These are phyloP conservation scores for Lasioglossum oenotherae DNA, from an alignment of 2,888 invertebrate genomes.

Conservation along the genomic window DNA sequence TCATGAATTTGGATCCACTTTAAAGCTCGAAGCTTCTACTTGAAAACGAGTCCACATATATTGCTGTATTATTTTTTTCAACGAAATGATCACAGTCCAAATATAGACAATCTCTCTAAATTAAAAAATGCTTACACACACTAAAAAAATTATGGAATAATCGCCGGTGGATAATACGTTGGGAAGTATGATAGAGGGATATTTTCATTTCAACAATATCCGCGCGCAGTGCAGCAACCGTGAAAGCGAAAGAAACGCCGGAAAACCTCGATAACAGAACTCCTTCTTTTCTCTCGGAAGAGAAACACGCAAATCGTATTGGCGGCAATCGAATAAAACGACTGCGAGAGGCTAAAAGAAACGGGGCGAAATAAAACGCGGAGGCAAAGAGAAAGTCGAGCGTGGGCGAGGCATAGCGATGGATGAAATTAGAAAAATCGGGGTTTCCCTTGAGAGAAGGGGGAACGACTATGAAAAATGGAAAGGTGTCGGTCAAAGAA, in stretches of 20 bases:
- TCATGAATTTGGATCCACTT: neutral
- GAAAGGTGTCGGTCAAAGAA: conserved; percentile 4
- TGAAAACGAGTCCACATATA: too few relatives aligned
- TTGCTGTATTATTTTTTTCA: too few relatives aligned
- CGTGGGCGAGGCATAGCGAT: conserved; percentile 1
- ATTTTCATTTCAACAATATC: neutral
- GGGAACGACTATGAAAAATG: conserved; percentile 13
- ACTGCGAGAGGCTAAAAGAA: neutral
- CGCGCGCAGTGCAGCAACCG: neutral
- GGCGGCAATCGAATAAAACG: conserved; percentile 24
- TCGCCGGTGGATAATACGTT: neutral
- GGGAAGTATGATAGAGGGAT: neutral
- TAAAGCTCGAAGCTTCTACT: neutral
- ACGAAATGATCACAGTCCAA: too few relatives aligned
- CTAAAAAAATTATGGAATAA: neutral
- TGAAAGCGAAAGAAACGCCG: neutral
- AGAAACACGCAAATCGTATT: conserved; percentile 4
- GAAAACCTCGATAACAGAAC: conserved; percentile 19
- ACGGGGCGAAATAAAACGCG: conserved; percentile 13
- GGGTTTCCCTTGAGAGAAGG: conserved; percentile 1
- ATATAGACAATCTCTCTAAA: too few relatives aligned
- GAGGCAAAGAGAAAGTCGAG: conserved; percentile 41
- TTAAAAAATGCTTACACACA: too few relatives aligned
- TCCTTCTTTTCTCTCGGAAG: neutral
- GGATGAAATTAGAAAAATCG: conserved; percentile 42